These are phyloP conservation scores for Seison nebaliae DNA, from an alignment of 1,140 invertebrate species.

Conservation along the genomic window DNA sequence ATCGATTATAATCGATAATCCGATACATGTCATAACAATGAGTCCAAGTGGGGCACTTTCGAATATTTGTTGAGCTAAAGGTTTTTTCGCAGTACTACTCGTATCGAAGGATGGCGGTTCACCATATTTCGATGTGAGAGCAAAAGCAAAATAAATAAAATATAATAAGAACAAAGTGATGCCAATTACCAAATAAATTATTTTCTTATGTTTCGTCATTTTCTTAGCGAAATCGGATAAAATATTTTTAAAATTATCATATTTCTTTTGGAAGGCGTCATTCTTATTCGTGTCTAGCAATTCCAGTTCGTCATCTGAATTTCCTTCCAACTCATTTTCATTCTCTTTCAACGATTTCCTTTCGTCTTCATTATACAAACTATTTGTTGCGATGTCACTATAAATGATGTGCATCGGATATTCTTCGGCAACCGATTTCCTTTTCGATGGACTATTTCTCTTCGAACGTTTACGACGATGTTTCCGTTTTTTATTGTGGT, in stretches of 20 bases:
- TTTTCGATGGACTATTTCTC: too few species aligned
- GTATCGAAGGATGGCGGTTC: too few species aligned
- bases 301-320: neutral
- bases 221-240: neutral
- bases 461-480: too few species aligned
- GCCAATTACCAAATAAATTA: conserved; percentile 3
- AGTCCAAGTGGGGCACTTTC: conserved; percentile 3
- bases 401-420: too few species aligned
- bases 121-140: too few species aligned
- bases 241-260: neutral
- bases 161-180: neutral
- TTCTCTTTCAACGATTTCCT: conserved; percentile 1
- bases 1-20: neutral
- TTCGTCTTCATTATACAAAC: neutral
- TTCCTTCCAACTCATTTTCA: conserved; percentile 1
- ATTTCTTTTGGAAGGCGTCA: neutral
- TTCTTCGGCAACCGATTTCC: too few species aligned
- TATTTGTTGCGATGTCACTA: neutral
- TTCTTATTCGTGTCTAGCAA: conserved; percentile 1
- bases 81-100: conserved; percentile 4
- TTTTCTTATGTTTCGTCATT: neutral
- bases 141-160: conserved; percentile 7
- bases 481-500: too few species aligned
- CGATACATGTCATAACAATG: conserved; percentile 2
- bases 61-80: neutral